Conservation (phyloP, 2,797 vertebrate genomes). For the Phyllotis vaccarum region DNA sequence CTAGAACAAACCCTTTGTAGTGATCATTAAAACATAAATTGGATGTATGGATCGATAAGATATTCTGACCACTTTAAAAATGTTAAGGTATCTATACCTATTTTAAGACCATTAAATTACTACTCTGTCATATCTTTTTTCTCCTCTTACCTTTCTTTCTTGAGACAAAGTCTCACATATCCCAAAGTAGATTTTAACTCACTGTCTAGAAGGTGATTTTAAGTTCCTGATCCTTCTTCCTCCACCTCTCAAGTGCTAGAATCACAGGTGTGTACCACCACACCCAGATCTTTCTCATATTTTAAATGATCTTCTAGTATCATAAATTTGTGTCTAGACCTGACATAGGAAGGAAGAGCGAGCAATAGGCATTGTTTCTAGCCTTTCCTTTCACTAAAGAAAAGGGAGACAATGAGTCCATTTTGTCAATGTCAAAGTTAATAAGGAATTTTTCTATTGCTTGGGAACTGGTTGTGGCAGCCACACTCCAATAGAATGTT, state of each 20-base stretch:
- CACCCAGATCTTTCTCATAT: background rate
- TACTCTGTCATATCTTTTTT: constrained; percentile 49
- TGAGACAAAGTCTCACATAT: too few species aligned
- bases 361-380: constrained; percentile 48
- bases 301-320: constrained; percentile 78
- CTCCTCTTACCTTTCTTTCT: background rate
- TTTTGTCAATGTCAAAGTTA: constrained; percentile 31
- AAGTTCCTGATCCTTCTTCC: background rate
- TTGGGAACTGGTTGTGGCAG: constrained; percentile 59
- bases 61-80: constrained; percentile 68
- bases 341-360: constrained; percentile 44
- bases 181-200: background rate
- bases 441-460: constrained; percentile 61
- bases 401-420: constrained; percentile 42
- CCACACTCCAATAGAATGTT: background rate
- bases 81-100: constrained; percentile 26
- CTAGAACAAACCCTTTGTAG: constrained; percentile 52
- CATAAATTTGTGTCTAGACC: constrained; percentile 80
- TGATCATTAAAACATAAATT: constrained; percentile 75
- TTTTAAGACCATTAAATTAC: constrained; percentile 71
- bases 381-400: constrained; percentile 69
- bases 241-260: background rate
- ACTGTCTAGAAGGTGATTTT: background rate
- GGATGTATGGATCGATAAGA: constrained; percentile 76
- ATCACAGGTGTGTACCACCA: background rate